A percentile compares a stretch with the other conserved stretches of the same genome.
Evolutionary conservation across 2,113 vertebrate species (phyloP).

Genomic region (Hiodon tergisus): DNA sequence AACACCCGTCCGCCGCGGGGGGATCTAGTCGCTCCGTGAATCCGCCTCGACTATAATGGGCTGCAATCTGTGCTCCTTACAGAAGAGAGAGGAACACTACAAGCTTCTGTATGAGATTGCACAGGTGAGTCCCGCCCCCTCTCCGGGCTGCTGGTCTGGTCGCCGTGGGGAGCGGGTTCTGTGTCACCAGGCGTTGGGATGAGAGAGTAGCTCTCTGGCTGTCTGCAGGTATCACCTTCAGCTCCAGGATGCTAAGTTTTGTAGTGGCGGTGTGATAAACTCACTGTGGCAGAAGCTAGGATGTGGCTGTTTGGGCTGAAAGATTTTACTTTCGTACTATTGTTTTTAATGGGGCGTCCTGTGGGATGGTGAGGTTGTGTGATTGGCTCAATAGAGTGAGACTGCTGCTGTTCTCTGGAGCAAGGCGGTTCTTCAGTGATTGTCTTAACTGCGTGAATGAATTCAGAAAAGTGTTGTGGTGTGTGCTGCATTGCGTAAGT

Average conservation of each 20-base stretch:
- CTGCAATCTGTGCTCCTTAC: constrained; percentile 98
- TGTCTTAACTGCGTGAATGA: no score
- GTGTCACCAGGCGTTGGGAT: no score
- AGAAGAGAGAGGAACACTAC: constrained; percentile 97
- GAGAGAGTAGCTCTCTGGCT: background rate
- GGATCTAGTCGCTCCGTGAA: constrained; percentile 71
- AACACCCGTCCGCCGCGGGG: constrained; percentile 69
- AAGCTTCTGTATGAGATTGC: constrained; percentile 98
- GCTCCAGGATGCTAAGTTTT: background rate
- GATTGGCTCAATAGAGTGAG: no score
- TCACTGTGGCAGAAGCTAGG: no score
- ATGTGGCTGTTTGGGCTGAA: no score
- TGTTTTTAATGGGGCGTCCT: no score
- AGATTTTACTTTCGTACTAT: no score
- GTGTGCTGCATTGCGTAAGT: no score
- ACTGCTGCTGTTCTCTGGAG: no score
- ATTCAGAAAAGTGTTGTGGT: no score
- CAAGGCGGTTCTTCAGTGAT: no score
- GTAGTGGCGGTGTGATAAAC: background rate
- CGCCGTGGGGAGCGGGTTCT: background rate
- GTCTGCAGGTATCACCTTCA: background rate
- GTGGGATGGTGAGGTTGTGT: no score
- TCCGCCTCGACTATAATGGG: constrained; percentile 86
- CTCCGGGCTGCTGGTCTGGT: background rate
- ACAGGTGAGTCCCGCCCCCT: constrained; percentile 73